Evolutionary conservation across 2,797 vertebrate genomes (phyloP), one percentile per base, ranked within the genome.

Genomic region (Sebastiscus albofasciatus): DNA sequence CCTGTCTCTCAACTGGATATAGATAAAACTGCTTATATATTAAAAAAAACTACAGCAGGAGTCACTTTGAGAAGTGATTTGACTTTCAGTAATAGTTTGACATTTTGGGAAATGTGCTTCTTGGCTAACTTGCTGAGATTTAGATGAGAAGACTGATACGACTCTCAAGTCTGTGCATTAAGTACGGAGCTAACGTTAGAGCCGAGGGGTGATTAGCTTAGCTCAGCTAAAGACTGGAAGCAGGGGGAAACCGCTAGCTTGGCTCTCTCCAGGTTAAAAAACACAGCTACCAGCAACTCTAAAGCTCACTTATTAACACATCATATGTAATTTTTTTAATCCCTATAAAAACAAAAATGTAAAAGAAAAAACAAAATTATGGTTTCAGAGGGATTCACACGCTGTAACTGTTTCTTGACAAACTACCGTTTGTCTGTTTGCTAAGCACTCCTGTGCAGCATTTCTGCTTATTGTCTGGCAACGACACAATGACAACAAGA

Each of bases 1-100:
- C 60, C 14, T 75, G 55, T 67, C 42, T 76, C 62, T 77, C 31
- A 72, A 83, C 31, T 76, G n/a, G 42, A 82, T 81, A 80, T 4
- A 79, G 56, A 66, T 78, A 61, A 64, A 71, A 75, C 31, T 84
- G 71, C 72, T 20, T 67, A 11, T 73, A 59, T 49, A 68, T 70
- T 62, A 55, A 76, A 68, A 36, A n/a, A 54, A 39, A 42, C 13
- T 33, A 67, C 13, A 79, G 79, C 34, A 13, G 12, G 27, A n/a
- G 24, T 6, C 58, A 72, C 16, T 20, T 39, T 61, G 11, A 69
- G 60, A 14, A 22, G 11, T 4, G 27, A 3, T n/a, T 26, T 36
- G 33, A 59, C 26, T 70, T 75, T 67, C 24, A 72, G 39, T 42
- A 26, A 73, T 2, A 69, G 29, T 70, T 61, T 58, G 24, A 78